phyloP scores from a whole-genome alignment of 2,888 invertebrate species.

The Mythimna albipuncta region DNA sequence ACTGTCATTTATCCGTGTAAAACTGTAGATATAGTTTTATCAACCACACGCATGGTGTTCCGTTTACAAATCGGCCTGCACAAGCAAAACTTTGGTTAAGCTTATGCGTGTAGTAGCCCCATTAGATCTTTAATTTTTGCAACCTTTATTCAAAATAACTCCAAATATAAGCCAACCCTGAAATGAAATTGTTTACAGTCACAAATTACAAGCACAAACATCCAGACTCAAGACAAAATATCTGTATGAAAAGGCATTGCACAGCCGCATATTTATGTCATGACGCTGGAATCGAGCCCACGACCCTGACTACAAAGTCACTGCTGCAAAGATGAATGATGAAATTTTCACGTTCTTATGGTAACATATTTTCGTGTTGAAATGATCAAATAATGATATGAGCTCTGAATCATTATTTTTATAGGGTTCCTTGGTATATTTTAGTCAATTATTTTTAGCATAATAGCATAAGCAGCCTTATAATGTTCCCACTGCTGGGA shows the following conservation, averaged over 20 bases:
- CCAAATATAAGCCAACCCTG: neutral
- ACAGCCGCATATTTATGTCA: conserved; percentile 6
- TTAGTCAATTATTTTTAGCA: no score
- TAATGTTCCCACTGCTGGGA: no score
- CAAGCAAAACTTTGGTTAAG: no score
- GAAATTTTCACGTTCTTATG: conserved; percentile 23
- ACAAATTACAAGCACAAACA: conserved; percentile 26
- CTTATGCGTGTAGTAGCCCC: no score
- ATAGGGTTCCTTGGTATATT: conserved; percentile 4
- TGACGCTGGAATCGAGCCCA: conserved; percentile 37
- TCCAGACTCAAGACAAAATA: conserved; percentile 10
- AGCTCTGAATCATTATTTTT: neutral
- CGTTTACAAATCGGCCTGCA: no score
- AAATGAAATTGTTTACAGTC: conserved; percentile 6
- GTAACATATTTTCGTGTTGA: neutral
- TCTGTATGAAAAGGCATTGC: conserved; percentile 7
- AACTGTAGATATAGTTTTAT: no score
- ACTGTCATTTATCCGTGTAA: no score
- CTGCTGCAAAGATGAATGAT: conserved; percentile 4
- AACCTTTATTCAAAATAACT: neutral
- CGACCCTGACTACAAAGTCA: conserved; percentile 37
- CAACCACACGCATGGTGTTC: no score
- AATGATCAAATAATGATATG: neutral
- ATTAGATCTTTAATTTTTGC: no score
- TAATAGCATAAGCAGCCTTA: no score